Base-by-base conservation (phyloP, 2,888 invertebrate genomes). In the Archips xylosteana region DNA sequence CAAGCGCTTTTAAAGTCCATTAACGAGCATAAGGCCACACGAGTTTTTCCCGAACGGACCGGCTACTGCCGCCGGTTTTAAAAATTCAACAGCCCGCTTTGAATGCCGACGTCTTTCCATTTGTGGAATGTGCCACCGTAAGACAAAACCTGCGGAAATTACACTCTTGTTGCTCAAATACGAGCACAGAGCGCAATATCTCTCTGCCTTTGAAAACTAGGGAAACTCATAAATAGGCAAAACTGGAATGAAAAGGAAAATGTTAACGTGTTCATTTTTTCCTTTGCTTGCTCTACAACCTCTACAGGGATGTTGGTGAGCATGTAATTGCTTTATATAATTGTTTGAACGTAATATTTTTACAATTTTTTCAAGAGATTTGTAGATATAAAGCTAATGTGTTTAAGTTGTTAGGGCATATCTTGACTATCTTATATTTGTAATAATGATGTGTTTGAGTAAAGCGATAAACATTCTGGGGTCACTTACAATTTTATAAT, bases 81-180 rank as follows among this genome's bases (percentile, higher is more conserved):
- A 92, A 92, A 92, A 92, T 92, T 89, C 87, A 91, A 77, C 82
- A 84, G 79, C 80, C 76, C 81, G 81, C 89, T 91, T 91, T 92
- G 90, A 89, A 89, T 82, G 87, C 83, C 84, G 85, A 81, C 88
- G 84, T 89, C 90, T 91, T 91, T 88, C 89, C 90, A 92, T 92
- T 92, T 89, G 89, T 89, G 86, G 82, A 83, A 86, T 85, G 87
- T 88, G 86, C 86, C 85, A 87, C 88, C 88, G 85, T 88, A 87
- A 92, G 91, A 92, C 92, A 92, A 92, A 92, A 92, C 92, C 89
- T 83, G 87, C 85, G 89, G 89, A 90, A 92, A 91, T 92, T 92
- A 91, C 90, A 87, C 89, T 91, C 91, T 89, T 89, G 89, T 90
- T 89, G 85, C 85, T 90, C 91, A 91, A 92, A 91, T 89, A 91